Evolutionary conservation across 2,888 invertebrate species (phyloP).

Genomic region (Cacoxenus indagator): DNA sequence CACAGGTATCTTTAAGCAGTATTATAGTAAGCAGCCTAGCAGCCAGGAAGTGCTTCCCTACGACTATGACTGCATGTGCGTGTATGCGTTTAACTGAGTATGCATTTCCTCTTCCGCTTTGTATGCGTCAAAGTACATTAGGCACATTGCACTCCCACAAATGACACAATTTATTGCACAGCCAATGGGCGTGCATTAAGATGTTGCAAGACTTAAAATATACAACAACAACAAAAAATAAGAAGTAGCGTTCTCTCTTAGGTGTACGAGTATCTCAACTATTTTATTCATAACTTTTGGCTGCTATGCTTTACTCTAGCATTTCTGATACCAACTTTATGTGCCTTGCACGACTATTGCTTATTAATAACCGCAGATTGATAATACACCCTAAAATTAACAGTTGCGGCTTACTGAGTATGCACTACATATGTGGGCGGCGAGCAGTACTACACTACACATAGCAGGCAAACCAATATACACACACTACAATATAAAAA

Average conservation of each 20-base stretch:
- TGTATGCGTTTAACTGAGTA: slow-evolving; percentile 15
- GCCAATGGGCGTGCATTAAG: slow-evolving; percentile 20
- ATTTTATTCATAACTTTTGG: background rate
- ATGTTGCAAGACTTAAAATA: background rate
- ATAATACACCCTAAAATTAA: slow-evolving; percentile 18
- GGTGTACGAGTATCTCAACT: too few species aligned
- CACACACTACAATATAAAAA: slow-evolving; percentile 35
- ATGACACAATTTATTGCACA: slow-evolving; percentile 50
- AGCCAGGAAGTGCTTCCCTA: slow-evolving; percentile 31
- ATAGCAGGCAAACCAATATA: background rate
- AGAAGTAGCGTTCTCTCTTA: too few species aligned
- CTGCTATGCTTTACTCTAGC: background rate
- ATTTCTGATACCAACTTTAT: background rate
- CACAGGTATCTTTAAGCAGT: slow-evolving; percentile 27
- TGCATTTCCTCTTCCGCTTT: background rate
- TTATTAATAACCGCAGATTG: slow-evolving; percentile 11
- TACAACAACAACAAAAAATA: background rate
- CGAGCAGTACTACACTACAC: too few species aligned
- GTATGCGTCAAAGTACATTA: slow-evolving; percentile 51
- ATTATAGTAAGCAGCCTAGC: slow-evolving; percentile 14
- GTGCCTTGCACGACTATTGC: background rate
- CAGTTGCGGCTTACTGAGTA: background rate
- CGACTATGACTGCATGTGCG: slow-evolving; percentile 20
- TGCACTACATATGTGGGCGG: background rate
- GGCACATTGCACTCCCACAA: slow-evolving; percentile 59